Evolutionary conservation across 2,888 invertebrate species (phyloP), one percentile per base, ranked within the genome.

Genomic region (Enoplolaimus lenunculus): DNA sequence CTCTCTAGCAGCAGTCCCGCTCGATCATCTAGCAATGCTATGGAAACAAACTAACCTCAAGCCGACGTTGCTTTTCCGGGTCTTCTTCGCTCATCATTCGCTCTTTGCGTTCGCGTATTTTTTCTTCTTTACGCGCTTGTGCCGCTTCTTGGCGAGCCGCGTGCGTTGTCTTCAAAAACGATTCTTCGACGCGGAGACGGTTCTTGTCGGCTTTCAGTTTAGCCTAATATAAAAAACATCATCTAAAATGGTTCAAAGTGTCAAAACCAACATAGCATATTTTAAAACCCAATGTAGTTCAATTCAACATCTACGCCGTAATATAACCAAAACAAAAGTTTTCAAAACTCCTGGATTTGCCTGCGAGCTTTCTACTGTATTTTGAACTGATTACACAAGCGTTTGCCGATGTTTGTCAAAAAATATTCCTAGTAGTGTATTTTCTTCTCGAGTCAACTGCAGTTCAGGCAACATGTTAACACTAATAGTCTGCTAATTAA

Each of bases 101-200:
- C 79, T 98, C 97, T 81, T 97, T 95, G 82, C 97, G 94, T 75
- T 87, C 88, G 73, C 94, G 87, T 68, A 91, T 86, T 77, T 91
- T 91, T 81, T 98, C 95, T 81, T 98, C 98, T 7, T 92, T 86
- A 33, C 92, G 85, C 62, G 87, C 88, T 45, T 95, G 95, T 0
- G 97, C 97, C 33, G 93, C 93, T 84, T 98, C 98, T 75, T 93
- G 93, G 0, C 97, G 85, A 30, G 93, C 93, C n/a, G 89, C 89
- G 83, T 98, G 97, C 0, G 94, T 92, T 21, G 90, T 91, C 80
- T 95, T 91, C 78, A 93, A 83, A 84, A 92, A 94, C 34, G 89
- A 89, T 82, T 97, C 97, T 77, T 93, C 91, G 2, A 94, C 93
- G 75, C 89, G 88, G 81, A 89, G 87, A 1, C 98, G 88, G 80